Percentiles rank a stretch among this genome's conserved stretches.
These are phyloP conservation scores for Diarsia brunnea DNA, from an alignment of 2,888 invertebrate genomes.

Conservation along the genomic window DNA sequence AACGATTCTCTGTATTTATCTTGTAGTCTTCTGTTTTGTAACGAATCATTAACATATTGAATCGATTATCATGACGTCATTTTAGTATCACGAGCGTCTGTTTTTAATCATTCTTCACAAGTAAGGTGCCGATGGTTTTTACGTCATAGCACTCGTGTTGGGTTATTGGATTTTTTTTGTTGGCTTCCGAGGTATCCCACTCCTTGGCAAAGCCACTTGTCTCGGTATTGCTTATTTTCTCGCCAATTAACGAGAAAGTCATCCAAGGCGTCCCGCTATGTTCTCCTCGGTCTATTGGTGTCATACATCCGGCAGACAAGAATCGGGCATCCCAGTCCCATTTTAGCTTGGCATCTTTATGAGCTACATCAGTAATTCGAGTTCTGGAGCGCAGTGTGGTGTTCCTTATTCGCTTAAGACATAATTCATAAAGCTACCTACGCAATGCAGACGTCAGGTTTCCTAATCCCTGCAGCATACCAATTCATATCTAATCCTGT, in stretches of 20 bases:
- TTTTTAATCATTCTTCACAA: conserved; percentile 6
- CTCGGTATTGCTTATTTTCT: too few relatives aligned
- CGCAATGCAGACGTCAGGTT: conserved; percentile 7
- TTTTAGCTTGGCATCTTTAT: too few relatives aligned
- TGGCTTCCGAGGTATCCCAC: too few relatives aligned
- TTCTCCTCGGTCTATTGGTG: too few relatives aligned
- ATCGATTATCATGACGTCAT: conserved; percentile 49
- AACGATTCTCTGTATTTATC: conserved; percentile 32
- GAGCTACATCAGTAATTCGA: too few relatives aligned
- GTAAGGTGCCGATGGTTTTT: conserved; percentile 11
- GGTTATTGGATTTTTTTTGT: conserved; percentile 1
- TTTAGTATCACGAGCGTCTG: conserved; percentile 22
- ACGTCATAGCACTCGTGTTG: conserved; percentile 13
- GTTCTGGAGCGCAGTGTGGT: too few relatives aligned
- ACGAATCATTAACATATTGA: conserved; percentile 40
- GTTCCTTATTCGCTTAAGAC: neutral
- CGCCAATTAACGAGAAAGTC: too few relatives aligned
- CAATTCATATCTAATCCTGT: conserved; percentile 5
- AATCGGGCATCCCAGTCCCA: too few relatives aligned
- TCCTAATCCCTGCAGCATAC: neutral
- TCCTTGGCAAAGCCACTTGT: too few relatives aligned
- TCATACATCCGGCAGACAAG: too few relatives aligned
- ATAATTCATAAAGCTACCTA: neutral
- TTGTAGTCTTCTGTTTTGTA: conserved; percentile 22
- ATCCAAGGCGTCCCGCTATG: too few relatives aligned